Conservation (phyloP, 1,140 invertebrate species). For the Habropoda laboriosa region DNA sequence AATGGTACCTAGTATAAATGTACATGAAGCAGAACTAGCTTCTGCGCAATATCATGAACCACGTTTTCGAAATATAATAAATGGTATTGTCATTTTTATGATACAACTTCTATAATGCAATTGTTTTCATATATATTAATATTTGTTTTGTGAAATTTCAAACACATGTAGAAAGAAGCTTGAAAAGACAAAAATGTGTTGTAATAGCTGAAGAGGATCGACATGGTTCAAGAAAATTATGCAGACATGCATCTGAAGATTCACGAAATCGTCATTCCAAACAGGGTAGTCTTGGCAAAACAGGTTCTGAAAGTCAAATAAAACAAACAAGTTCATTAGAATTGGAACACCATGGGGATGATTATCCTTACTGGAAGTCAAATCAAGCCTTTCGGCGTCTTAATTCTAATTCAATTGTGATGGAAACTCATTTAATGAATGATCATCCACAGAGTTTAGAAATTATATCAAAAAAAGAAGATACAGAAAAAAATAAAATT, state of each 20-base stretch:
- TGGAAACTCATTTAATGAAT: constrained; percentile 74
- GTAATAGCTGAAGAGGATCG: constrained; percentile 73
- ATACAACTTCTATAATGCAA: not conserved
- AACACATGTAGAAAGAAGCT: constrained; percentile 65
- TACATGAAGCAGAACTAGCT: constrained; percentile 73
- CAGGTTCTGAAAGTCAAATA: constrained; percentile 79
- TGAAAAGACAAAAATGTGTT: constrained; percentile 70
- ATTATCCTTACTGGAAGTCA: constrained; percentile 78
- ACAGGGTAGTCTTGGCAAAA: constrained; percentile 76
- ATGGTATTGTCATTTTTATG: constrained; percentile 64
- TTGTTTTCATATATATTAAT: constrained; percentile 11
- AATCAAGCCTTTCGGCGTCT: constrained; percentile 75
- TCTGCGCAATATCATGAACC: constrained; percentile 70
- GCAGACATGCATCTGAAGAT: constrained; percentile 76
- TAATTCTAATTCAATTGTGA: constrained; percentile 75
- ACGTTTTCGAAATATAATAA: constrained; percentile 68
- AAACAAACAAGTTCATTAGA: constrained; percentile 80
- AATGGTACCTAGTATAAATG: constrained; percentile 71
- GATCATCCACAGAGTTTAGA: constrained; percentile 80
- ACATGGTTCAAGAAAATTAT: constrained; percentile 69
- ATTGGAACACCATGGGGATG: constrained; percentile 74
- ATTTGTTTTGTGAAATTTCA: constrained; percentile 20
- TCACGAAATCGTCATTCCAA: constrained; percentile 76
- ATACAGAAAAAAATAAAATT: constrained; percentile 79
- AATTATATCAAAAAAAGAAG: constrained; percentile 78